Evolutionary conservation across 2,888 invertebrate species (phyloP).

Genomic region (Cepaea hortensis): DNA sequence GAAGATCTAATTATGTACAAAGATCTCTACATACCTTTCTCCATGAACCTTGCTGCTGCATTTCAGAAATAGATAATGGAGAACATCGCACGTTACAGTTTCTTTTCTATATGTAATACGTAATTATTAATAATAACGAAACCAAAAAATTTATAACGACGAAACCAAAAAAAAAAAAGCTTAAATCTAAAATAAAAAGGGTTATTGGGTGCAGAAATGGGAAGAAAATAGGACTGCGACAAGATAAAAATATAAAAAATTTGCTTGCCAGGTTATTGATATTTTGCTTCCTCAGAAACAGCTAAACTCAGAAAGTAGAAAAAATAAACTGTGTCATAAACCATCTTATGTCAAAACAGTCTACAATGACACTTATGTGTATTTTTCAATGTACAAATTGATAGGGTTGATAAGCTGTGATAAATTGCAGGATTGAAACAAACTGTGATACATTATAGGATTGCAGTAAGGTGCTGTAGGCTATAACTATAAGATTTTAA

Average conservation of each 20-base stretch:
- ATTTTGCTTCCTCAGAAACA: not conserved
- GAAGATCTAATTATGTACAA: not conserved
- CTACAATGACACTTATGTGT: too few relatives aligned
- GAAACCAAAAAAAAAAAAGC: not conserved
- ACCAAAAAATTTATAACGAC: not conserved
- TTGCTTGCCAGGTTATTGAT: not conserved
- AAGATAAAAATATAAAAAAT: not conserved
- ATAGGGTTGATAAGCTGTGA: too few relatives aligned
- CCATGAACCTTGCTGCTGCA: constrained; percentile 22
- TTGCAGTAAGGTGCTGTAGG: too few relatives aligned
- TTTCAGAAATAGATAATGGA: not conserved
- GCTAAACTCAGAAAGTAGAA: not conserved
- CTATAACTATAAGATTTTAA: too few relatives aligned
- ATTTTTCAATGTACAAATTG: too few relatives aligned
- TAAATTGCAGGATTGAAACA: too few relatives aligned
- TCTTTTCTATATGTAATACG: not conserved
- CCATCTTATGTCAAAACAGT: too few relatives aligned
- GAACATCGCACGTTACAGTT: not conserved
- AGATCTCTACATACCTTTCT: constrained; percentile 32
- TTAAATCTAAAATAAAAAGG: not conserved
- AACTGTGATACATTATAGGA: too few relatives aligned
- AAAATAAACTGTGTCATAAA: not conserved
- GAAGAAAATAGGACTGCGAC: not conserved
- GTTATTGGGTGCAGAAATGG: not conserved
- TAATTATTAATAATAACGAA: not conserved